These are phyloP conservation scores for Orgyia antiqua DNA, from an alignment of 2,888 invertebrate species.

Conservation along the genomic window DNA sequence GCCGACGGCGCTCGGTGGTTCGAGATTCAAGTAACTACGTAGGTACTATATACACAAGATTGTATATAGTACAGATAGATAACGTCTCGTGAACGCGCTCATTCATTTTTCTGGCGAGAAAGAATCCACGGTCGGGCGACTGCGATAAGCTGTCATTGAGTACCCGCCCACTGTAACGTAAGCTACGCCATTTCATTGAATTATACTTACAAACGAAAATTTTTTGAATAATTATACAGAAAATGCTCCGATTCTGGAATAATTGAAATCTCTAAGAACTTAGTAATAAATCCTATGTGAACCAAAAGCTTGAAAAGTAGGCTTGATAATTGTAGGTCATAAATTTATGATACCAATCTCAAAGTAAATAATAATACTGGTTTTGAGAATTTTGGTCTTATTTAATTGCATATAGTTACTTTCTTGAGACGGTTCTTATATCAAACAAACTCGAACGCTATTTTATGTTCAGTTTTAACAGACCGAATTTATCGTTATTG, in stretches of 20 bases:
- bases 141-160: constrained; percentile 24
- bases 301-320: too few relatives aligned
- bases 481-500: too few relatives aligned
- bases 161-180: constrained; percentile 14
- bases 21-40: too few relatives aligned
- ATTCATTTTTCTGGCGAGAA: constrained; percentile 30
- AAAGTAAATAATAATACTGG: not conserved
- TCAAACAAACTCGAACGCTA: too few relatives aligned
- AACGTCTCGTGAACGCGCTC: constrained; percentile 23
- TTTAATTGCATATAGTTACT: too few relatives aligned
- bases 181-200: constrained; percentile 19
- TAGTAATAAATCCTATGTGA: too few relatives aligned
- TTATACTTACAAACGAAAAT: constrained; percentile 26
- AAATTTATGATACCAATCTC: not conserved
- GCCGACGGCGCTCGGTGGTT: constrained; percentile 1
- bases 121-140: constrained; percentile 18
- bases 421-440: too few relatives aligned
- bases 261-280: not conserved
- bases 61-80: constrained; percentile 7
- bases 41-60: too few relatives aligned
- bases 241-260: not conserved
- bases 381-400: not conserved
- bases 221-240: constrained; percentile 17
- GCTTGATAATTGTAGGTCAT: too few relatives aligned
- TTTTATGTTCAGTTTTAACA: too few relatives aligned